These are phyloP conservation scores for Drosophila equinoxialis DNA, from an alignment of 1,140 invertebrate genomes.

Conservation along the genomic window DNA sequence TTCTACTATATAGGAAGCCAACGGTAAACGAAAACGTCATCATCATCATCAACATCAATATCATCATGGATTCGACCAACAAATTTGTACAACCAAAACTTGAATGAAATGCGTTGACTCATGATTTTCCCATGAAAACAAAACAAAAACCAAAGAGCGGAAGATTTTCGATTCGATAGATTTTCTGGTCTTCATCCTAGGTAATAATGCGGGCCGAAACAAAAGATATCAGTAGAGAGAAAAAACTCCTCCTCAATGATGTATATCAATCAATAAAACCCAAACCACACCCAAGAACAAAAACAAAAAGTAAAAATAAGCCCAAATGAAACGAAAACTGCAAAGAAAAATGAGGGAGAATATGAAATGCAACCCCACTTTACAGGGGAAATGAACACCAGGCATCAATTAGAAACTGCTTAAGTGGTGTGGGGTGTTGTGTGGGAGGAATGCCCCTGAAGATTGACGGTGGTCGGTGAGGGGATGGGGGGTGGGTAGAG, in stretches of 20 bases:
- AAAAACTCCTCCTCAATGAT: too few relatives aligned
- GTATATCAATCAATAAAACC: constrained; percentile 61
- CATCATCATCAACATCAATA: not conserved
- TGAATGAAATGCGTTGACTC: constrained; percentile 62
- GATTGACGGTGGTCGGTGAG: not conserved
- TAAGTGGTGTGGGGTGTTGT: not conserved
- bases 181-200: constrained; percentile 18
- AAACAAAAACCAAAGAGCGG: constrained; percentile 26
- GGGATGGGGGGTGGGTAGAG: not conserved
- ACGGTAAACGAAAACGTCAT: constrained; percentile 50
- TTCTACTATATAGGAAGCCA: constrained; percentile 31
- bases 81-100: constrained; percentile 27
- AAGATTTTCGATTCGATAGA: constrained; percentile 36
- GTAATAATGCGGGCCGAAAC: constrained; percentile 55
- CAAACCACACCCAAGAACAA: constrained; percentile 18
- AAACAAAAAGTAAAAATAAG: constrained; percentile 17
- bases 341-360: not conserved
- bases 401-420: constrained; percentile 24
- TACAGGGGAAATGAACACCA: not conserved
- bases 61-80: constrained; percentile 8
- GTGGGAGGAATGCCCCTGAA: not conserved
- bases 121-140: constrained; percentile 57
- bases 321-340: constrained; percentile 41
- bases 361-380: constrained; percentile 27
- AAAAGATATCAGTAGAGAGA: not conserved